Base-by-base conservation (phyloP, 2,113 vertebrate genomes). In the Heterotis niloticus region DNA sequence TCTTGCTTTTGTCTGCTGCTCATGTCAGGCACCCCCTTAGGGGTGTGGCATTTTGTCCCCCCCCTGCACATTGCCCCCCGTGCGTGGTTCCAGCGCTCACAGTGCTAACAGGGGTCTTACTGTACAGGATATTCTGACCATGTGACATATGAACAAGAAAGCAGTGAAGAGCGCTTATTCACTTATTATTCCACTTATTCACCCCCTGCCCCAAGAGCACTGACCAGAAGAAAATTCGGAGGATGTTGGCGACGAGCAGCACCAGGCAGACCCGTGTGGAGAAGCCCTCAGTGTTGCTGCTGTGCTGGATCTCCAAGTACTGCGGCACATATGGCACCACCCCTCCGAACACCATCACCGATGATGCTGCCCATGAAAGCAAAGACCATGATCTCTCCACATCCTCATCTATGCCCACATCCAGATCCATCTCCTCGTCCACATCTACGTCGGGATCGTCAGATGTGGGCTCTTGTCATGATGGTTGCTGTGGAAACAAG, bases 151-250 rank as follows among this genome's bases (percentile, higher is more conserved):
- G 34, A 44, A n/a, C n/a, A n/a, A 44, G 34, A 44, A 44, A 44
- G 34, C 34, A 44, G 34, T 7, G 34, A 44, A 7, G 34, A 44
- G 7, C 3, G 34, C 3, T 7, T 44, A 2, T 44, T 11, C 7
- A 44, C n/a, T n/a, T 44, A 7, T 7, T 44, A 44, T 44, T n/a
- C 44, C 29, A 26, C 34, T 10, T 28, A 14, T 56, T 54, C 64
- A n/a, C 67, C 54, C 56, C 44, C 10, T 34, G 9, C 26, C 29
- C 20, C 17, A 20, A 23, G 16, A 5, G 13, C 52, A 57, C 91
- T 92, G 76, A 95, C 94, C 94, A 94, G 85, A 95, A 95, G 83
- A 94, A 94, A 77, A 94, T 91, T 51, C 93, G 90, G 62, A 95
- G 82, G 79, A 94, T 95, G 86, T 94, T 95, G 80, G 94, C 93